Evolutionary conservation across 2,797 vertebrate genomes (phyloP).

Genomic region (Lagodon rhomboides): DNA sequence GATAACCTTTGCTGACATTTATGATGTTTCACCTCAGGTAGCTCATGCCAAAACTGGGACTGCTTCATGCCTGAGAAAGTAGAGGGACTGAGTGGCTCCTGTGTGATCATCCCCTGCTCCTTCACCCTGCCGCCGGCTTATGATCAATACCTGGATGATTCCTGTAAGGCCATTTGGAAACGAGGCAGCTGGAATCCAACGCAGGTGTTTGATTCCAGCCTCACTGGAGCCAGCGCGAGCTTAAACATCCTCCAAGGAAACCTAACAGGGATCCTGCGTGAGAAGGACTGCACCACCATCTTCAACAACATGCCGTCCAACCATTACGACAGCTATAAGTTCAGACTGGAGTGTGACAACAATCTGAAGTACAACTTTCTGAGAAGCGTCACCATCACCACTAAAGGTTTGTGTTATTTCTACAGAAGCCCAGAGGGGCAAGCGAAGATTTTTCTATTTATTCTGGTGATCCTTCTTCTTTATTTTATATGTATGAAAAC

Average conservation of each 20-base stretch:
- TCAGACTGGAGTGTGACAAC: constrained; percentile 76
- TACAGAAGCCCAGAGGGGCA: too few species aligned
- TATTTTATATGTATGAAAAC: too few species aligned
- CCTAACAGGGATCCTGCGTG: constrained; percentile 60
- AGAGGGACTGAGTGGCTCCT: constrained; percentile 72
- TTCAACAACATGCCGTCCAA: constrained; percentile 61
- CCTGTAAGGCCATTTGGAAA: constrained; percentile 76
- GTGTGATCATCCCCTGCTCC: constrained; percentile 72
- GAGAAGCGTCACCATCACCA: constrained; percentile 41
- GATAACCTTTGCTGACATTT: neutral
- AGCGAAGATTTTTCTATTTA: too few species aligned
- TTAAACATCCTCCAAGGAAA: constrained; percentile 68
- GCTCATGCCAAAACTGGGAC: constrained; percentile 55
- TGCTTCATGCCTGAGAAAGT: constrained; percentile 63
- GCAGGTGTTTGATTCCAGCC: constrained; percentile 74
- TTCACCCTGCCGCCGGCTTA: constrained; percentile 54
- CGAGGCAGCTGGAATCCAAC: constrained; percentile 50
- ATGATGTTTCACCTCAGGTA: constrained; percentile 45
- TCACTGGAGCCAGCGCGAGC: constrained; percentile 21
- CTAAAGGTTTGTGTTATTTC: constrained; percentile 56
- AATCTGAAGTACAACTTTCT: constrained; percentile 61
- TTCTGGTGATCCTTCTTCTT: too few species aligned
- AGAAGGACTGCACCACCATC: constrained; percentile 79
- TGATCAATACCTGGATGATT: constrained; percentile 53
- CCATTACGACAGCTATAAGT: constrained; percentile 64